These are phyloP conservation scores for Heliopora coerulea DNA, from an alignment of 92 coral and sea anemone species.

Conservation along the genomic window DNA sequence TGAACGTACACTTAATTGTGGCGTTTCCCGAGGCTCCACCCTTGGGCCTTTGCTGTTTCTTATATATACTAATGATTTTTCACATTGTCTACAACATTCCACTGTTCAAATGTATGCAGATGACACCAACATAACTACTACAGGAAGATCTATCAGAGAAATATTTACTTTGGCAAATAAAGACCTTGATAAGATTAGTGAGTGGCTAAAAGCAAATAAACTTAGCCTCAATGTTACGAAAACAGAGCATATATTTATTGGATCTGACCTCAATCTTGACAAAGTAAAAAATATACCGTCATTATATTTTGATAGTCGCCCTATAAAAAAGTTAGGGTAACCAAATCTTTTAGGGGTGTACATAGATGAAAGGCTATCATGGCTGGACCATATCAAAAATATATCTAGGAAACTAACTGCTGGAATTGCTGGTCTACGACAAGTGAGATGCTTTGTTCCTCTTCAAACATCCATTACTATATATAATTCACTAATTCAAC, in stretches of 20 bases:
- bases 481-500: constrained; percentile 10
- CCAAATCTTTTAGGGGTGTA: too few relatives aligned
- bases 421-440: constrained; percentile 23
- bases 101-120: constrained; percentile 50
- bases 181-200: constrained; percentile 4
- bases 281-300: too few relatives aligned
- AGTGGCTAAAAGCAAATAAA: constrained; percentile 36
- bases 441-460: constrained; percentile 4
- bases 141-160: constrained; percentile 37
- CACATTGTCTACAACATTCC: too few relatives aligned
- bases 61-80: constrained; percentile 17
- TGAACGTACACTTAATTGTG: constrained; percentile 17
- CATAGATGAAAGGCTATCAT: too few relatives aligned
- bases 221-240: constrained; percentile 34
- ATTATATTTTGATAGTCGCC: too few relatives aligned
- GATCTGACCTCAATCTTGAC: too few relatives aligned
- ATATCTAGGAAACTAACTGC: constrained; percentile 37
- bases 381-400: not conserved
- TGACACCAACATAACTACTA: constrained; percentile 49
- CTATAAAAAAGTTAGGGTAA: too few relatives aligned
- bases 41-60: constrained; percentile 38
- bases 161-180: constrained; percentile 29
- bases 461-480: not conserved
- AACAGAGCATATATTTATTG: constrained; percentile 21
- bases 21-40: constrained; percentile 40